Evolutionary conservation across 2,113 vertebrate genomes (phyloP).

Genomic region (Pedionomus torquatus): DNA sequence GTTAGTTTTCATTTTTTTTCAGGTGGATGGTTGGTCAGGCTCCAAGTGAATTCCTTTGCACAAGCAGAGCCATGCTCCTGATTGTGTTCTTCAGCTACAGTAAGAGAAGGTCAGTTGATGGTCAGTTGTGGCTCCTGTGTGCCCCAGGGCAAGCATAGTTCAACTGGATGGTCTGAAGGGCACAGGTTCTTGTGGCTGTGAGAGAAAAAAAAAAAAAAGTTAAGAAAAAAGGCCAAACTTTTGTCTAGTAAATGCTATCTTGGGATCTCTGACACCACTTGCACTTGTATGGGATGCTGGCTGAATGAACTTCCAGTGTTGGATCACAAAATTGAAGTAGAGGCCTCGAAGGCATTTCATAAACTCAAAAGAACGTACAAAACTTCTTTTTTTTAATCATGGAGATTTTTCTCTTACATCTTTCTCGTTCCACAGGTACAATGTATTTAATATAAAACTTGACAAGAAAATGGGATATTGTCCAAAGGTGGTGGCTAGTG

Average conservation of each 20-base stretch:
- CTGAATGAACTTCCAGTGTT: not conserved
- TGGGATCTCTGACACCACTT: not conserved
- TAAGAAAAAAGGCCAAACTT: not conserved
- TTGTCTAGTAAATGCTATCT: not conserved
- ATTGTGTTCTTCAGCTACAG: accelerated
- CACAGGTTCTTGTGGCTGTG: not conserved
- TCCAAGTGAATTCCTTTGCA: not conserved
- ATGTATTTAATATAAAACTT: not conserved
- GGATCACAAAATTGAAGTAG: not conserved
- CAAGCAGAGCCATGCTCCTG: not conserved
- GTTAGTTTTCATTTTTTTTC: not conserved
- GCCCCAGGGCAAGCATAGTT: not conserved
- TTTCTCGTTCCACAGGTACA: not conserved
- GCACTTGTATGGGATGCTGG: not conserved
- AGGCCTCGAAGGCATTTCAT: not conserved
- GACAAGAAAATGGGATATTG: not conserved
- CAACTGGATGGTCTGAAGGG: not conserved
- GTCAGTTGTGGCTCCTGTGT: not conserved
- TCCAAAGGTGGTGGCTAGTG: not conserved
- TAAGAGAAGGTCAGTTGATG: not conserved
- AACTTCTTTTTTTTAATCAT: not conserved
- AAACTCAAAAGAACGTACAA: not conserved
- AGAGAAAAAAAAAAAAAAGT: not conserved
- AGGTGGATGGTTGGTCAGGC: no score
- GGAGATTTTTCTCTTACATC: not conserved